phyloP scores from a whole-genome alignment of 2,113 vertebrate genomes.

The Phocoena sinus region DNA sequence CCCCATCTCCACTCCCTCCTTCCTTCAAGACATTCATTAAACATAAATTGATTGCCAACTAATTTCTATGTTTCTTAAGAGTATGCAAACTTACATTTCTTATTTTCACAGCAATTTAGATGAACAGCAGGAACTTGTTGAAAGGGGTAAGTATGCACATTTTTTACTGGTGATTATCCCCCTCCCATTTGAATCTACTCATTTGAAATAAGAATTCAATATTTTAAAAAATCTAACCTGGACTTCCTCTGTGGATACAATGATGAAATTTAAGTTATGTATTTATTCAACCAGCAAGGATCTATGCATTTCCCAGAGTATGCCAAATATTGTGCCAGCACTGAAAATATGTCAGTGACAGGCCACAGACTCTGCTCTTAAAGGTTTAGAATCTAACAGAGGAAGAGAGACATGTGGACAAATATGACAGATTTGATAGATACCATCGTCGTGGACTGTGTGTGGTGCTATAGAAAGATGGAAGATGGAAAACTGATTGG shows the following conservation, averaged over 20 bases:
- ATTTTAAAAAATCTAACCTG: not conserved
- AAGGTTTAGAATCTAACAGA: not conserved
- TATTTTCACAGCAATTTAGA: slow-evolving; percentile 79
- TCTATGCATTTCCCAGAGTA: not conserved
- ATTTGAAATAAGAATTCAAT: not conserved
- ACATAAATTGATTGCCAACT: not conserved
- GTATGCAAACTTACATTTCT: not conserved
- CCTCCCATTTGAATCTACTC: not conserved
- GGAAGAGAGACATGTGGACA: not conserved
- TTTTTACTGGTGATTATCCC: not conserved
- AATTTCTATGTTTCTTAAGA: not conserved
- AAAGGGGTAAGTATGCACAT: slow-evolving; percentile 79
- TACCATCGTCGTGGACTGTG: too few species aligned
- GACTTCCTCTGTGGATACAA: not conserved
- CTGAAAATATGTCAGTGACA: not conserved
- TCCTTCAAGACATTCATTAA: not conserved
- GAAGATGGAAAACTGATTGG: not conserved
- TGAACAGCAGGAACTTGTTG: slow-evolving; percentile 84
- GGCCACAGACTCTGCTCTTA: not conserved
- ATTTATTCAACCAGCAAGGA: not conserved
- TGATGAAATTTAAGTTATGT: not conserved
- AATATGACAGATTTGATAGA: not conserved
- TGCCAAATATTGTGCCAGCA: not conserved
- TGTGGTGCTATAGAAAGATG: not conserved
- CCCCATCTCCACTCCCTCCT: not conserved